Base-by-base conservation (phyloP, 2,888 invertebrate species). In the Calliphora vomitoria region DNA sequence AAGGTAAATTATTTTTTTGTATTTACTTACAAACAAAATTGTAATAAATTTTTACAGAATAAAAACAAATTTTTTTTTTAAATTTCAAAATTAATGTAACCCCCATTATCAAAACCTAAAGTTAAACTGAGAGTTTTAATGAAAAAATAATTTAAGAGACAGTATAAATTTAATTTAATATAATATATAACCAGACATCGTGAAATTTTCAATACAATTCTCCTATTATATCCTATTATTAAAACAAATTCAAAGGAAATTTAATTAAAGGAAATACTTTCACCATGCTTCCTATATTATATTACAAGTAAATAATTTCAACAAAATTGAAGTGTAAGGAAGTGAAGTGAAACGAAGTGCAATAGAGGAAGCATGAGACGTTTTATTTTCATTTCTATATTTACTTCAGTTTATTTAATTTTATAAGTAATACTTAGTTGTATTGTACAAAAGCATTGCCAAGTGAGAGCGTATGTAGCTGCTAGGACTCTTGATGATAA, bases 361-460 rank as follows among this genome's bases (percentile, higher is more conserved):
- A 35, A 60, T n/a, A 15, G 18, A 18, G 18, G 0, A 66, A 18
- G 76, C 58, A 87, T 80, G 76, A 64, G 68, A 69, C 55, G 41
- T 69, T 87, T 81, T 82, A 60, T 62, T 82, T 78, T 55, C 78
- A 81, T 87, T 78, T 72, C 66, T 38, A 47, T 8, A 75, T 18
- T 31, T 44, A 75, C 47, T 8, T 10, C 44, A 71, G 44, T 55
- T 55, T 68, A 66, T 66, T 66, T 78, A n/a, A 79, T 55, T 31
- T 69, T 44, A 44, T 44, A 44, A 44, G 11, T 44, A 44, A 11
- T 44, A 44, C 13, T 4, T 44, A 44, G 13, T 13, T 44, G 68
- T 47, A 0, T 58, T 18, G 1, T 25, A 41, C 18, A 18, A 66
- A 79, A 66, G 15, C 38, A 35, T 35, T 35, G 35, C 35, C 4